Evolutionary conservation across 2,797 vertebrate species (phyloP).

Genomic region (Falco berigora): DNA sequence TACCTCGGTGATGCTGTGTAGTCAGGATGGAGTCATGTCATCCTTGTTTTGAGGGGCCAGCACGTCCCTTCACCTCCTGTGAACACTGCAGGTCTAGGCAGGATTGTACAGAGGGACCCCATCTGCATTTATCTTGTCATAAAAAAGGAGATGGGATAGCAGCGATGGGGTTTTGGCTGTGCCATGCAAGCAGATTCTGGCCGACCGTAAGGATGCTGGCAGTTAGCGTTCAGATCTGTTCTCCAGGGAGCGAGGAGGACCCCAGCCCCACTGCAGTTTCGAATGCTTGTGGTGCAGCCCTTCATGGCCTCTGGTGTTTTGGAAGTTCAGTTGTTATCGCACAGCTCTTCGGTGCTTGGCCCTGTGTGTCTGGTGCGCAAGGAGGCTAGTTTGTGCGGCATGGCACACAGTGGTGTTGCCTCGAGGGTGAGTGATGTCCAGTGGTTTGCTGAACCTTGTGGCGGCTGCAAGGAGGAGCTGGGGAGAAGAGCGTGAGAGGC

Average conservation of each 20-base stretch:
- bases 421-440: not conserved
- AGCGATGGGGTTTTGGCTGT: not conserved
- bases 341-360: not conserved
- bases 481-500: not conserved
- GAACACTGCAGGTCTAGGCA: not conserved
- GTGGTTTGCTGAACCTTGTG: not conserved
- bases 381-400: not conserved
- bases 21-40: rapidly evolving
- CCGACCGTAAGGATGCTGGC: not conserved
- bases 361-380: not conserved
- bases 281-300: not conserved
- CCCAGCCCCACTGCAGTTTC: not conserved
- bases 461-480: not conserved
- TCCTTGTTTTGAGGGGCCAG: not conserved
- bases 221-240: not conserved
- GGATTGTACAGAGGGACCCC: not conserved
- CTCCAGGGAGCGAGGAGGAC: not conserved
- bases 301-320: rapidly evolving
- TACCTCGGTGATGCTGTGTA: not conserved
- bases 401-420: not conserved
- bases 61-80: not conserved
- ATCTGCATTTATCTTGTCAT: not conserved
- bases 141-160: not conserved
- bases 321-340: not conserved
- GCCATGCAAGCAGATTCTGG: not conserved